Conservation (phyloP, 1,140 invertebrate species). For the Mylabris phalerata region DNA sequence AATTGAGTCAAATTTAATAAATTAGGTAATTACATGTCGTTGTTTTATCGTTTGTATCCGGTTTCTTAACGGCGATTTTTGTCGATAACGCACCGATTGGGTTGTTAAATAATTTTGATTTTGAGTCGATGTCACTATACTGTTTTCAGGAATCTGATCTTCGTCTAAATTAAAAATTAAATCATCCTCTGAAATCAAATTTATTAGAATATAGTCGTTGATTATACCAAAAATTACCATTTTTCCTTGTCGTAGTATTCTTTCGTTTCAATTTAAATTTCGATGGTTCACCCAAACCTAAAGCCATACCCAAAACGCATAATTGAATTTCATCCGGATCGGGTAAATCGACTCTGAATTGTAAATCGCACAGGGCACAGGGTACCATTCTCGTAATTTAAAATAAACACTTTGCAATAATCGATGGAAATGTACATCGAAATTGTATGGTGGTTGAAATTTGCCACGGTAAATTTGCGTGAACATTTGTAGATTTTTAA, state of each 20-base stretch:
- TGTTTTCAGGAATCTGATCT: conserved; percentile 46
- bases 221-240: conserved; percentile 2
- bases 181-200: conserved; percentile 43
- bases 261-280: conserved; percentile 30
- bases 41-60: conserved; percentile 28
- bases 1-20: not conserved
- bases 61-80: conserved; percentile 34
- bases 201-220: conserved; percentile 1
- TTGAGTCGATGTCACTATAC: conserved; percentile 6
- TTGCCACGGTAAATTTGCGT: conserved; percentile 74
- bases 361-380: conserved; percentile 71
- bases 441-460: conserved; percentile 57
- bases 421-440: conserved; percentile 50
- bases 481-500: conserved; percentile 81
- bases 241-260: conserved; percentile 6
- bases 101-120: conserved; percentile 17
- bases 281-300: conserved; percentile 57
- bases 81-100: conserved; percentile 26
- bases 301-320: conserved; percentile 64
- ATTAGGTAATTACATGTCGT: conserved; percentile 32
- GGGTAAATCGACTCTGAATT: conserved; percentile 72
- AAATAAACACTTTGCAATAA: conserved; percentile 72
- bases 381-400: conserved; percentile 77
- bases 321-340: conserved; percentile 89
- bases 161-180: conserved; percentile 69